These are phyloP conservation scores for Molorchus minor DNA, from an alignment of 2,888 invertebrate genomes.

Conservation along the genomic window DNA sequence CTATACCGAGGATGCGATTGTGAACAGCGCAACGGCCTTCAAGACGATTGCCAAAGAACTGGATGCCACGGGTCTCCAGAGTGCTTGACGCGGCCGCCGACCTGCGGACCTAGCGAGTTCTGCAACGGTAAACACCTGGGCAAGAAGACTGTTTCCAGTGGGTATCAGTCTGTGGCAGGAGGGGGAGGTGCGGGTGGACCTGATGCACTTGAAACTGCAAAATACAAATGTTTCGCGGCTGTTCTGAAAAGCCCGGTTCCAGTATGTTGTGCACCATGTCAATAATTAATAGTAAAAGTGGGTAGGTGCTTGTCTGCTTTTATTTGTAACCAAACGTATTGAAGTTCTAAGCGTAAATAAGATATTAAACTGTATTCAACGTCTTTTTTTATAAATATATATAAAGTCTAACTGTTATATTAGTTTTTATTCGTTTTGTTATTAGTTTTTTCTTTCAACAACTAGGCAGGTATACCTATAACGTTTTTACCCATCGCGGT, in stretches of 20 bases:
- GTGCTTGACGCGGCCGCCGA: slow-evolving; percentile 65
- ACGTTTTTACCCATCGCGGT: too few species aligned
- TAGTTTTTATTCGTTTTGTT: too few species aligned
- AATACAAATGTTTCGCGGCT: slow-evolving; percentile 48
- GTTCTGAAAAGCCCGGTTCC: slow-evolving; percentile 42
- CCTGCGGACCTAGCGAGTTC: slow-evolving; percentile 63
- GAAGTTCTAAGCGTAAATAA: too few species aligned
- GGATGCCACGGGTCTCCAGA: slow-evolving; percentile 65
- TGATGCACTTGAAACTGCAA: slow-evolving; percentile 19
- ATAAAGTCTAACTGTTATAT: too few species aligned
- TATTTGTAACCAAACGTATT: too few species aligned
- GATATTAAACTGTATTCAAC: too few species aligned
- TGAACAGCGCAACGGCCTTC: slow-evolving; percentile 69
- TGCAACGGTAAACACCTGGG: slow-evolving; percentile 57
- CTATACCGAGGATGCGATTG: slow-evolving; percentile 69
- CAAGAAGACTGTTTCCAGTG: slow-evolving; percentile 37
- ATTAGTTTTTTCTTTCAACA: too few species aligned
- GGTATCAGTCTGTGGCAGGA: neutral
- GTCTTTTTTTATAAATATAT: too few species aligned
- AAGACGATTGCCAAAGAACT: slow-evolving; percentile 68
- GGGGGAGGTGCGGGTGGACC: slow-evolving; percentile 17
- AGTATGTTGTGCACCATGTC: slow-evolving; percentile 28
- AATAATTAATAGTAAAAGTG: neutral
- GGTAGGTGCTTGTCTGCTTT: neutral
- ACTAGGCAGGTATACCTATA: too few species aligned